phyloP scores from a whole-genome alignment of 2,113 vertebrate genomes.

The Taxidea taxus region DNA sequence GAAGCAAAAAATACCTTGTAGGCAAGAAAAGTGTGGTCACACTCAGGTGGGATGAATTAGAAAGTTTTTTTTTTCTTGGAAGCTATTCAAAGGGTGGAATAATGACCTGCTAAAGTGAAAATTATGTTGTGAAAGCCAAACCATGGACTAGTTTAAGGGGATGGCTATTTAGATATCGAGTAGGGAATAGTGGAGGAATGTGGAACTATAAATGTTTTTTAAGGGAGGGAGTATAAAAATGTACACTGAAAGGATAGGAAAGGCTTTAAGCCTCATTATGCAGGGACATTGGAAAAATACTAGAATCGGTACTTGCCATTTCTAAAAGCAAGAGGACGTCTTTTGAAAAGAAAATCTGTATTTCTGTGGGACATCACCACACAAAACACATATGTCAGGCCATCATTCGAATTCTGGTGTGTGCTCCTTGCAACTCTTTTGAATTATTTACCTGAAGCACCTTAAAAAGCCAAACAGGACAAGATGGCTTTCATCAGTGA shows the following conservation, averaged over 20 bases:
- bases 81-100: not conserved
- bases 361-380: not conserved
- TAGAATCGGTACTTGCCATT: not conserved
- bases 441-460: not conserved
- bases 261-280: not conserved
- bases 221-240: slow-evolving; percentile 7
- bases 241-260: not conserved
- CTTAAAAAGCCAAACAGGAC: not conserved
- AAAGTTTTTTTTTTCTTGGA: not conserved
- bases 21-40: not conserved
- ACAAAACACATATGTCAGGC: not conserved
- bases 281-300: not conserved
- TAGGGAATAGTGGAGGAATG: not conserved
- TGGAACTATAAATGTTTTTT: not conserved
- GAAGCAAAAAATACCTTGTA: not conserved
- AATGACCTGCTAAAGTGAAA: slow-evolving; percentile 5
- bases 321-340: not conserved
- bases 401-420: not conserved
- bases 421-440: not conserved
- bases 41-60: not conserved
- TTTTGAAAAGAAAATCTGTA: not conserved
- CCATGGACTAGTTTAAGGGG: not conserved
- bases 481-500: not conserved
- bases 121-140: not conserved
- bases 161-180: slow-evolving; percentile 1